Conservation (phyloP, 2,797 vertebrate genomes). For the Petrocephalus schoutedeni region DNA sequence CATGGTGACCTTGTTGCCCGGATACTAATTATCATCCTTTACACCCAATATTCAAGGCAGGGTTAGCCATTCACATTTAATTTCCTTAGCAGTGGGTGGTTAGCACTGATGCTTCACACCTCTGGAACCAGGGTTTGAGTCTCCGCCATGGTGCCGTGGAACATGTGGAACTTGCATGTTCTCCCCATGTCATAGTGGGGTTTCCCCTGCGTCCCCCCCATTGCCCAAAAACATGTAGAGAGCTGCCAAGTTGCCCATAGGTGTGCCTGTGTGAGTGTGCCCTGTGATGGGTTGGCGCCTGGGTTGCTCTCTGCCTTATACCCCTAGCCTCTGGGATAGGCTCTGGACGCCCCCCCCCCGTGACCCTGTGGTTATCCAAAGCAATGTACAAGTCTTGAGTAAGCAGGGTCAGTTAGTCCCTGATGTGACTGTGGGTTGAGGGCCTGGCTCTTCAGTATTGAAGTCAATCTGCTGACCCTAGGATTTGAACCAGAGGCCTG, state of each 20-base stretch:
- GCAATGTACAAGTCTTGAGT: background rate
- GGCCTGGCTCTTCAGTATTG: background rate
- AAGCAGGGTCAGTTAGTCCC: background rate
- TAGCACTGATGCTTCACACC: background rate
- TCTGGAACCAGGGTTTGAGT: background rate
- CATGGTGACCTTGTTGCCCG: background rate
- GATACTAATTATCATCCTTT: background rate
- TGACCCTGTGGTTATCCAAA: background rate
- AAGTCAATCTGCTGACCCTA: background rate
- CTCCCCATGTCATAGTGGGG: background rate
- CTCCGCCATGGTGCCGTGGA: background rate
- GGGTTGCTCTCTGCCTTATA: background rate
- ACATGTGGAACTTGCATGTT: background rate
- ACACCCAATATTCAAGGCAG: background rate
- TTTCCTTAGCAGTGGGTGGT: background rate
- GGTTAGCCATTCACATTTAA: background rate
- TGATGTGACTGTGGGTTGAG: background rate
- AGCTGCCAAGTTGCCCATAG: background rate
- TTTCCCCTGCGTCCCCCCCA: background rate
- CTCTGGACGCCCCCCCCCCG: background rate
- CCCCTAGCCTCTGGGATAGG: background rate
- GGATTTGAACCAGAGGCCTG: background rate
- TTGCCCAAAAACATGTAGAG: background rate
- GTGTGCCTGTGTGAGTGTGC: background rate
- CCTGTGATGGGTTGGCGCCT: background rate